Evolutionary conservation across 1,140 invertebrate species (phyloP).

Genomic region (Diorhabda elongata): DNA sequence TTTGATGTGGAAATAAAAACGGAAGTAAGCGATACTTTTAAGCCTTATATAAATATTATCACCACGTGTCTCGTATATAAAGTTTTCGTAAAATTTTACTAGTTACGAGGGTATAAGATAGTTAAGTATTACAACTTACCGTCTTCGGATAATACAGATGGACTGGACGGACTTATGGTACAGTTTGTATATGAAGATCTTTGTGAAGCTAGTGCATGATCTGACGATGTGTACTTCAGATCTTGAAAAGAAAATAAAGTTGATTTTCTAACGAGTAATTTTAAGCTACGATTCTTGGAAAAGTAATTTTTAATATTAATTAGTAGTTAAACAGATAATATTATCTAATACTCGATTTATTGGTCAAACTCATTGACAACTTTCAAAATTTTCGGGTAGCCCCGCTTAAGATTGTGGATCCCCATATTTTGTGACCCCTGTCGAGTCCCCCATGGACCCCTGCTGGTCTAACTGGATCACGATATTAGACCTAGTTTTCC

Average conservation of each 20-base stretch:
- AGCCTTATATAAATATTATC: constrained; percentile 14
- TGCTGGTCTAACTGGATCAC: too few species aligned
- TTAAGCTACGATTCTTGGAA: too few species aligned
- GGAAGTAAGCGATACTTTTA: constrained; percentile 20
- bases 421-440: too few species aligned
- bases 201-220: constrained; percentile 18
- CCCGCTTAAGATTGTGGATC: too few species aligned
- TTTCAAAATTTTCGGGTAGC: too few species aligned
- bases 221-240: constrained; percentile 7
- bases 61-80: constrained; percentile 5
- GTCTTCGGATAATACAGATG: constrained; percentile 17
- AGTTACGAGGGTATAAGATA: neutral
- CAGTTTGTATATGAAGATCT: constrained; percentile 20
- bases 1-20: neutral
- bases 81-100: neutral
- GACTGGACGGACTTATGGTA: constrained; percentile 14
- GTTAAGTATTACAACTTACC: constrained; percentile 10
- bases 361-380: too few species aligned
- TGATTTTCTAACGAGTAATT: too few species aligned
- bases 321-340: too few species aligned
- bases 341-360: too few species aligned
- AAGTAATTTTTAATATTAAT: too few species aligned
- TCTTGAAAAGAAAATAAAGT: constrained; percentile 15
- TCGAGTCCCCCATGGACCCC: too few species aligned
- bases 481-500: too few species aligned